A percentile compares a stretch with the other conserved stretches of the same genome.
phyloP scores from a whole-genome alignment of 2,113 vertebrate genomes.

The Vimba vimba region DNA sequence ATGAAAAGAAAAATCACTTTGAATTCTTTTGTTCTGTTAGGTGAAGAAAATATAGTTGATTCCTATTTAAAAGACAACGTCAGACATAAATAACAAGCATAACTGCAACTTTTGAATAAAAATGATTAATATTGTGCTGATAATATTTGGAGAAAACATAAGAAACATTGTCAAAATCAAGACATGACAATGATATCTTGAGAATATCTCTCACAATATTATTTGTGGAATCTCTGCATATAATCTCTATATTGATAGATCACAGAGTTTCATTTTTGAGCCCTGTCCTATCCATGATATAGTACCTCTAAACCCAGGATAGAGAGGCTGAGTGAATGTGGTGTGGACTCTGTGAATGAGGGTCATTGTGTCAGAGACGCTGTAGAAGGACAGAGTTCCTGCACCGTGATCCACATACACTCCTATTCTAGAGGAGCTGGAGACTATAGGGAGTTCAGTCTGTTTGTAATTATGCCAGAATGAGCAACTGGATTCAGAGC shows the following conservation, averaged over 20 bases:
- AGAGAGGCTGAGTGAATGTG: conserved; percentile 17
- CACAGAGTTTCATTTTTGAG: neutral
- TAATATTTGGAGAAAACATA: neutral
- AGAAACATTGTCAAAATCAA: neutral
- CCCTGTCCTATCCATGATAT: neutral
- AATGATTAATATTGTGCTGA: neutral
- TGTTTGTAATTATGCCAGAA: neutral
- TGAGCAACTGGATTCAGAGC: neutral
- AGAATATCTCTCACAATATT: neutral
- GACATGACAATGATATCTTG: neutral
- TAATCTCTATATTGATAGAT: neutral
- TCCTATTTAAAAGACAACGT: neutral
- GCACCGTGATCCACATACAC: conserved; percentile 24
- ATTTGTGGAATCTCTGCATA: neutral
- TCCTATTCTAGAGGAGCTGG: conserved; percentile 10
- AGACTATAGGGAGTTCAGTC: neutral
- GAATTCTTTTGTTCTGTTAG: neutral
- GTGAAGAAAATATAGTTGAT: neutral
- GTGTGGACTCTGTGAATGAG: conserved; percentile 18
- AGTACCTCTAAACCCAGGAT: neutral
- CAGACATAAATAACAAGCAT: neutral
- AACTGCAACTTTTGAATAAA: neutral
- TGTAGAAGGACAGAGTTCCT: conserved; percentile 21
- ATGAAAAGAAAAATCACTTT: neutral
- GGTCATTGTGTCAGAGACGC: conserved; percentile 21